A percentile compares a stretch with the other conserved stretches of the same genome.
These are phyloP conservation scores for Oligia strigilis DNA, from an alignment of 2,888 invertebrate species.

Conservation along the genomic window DNA sequence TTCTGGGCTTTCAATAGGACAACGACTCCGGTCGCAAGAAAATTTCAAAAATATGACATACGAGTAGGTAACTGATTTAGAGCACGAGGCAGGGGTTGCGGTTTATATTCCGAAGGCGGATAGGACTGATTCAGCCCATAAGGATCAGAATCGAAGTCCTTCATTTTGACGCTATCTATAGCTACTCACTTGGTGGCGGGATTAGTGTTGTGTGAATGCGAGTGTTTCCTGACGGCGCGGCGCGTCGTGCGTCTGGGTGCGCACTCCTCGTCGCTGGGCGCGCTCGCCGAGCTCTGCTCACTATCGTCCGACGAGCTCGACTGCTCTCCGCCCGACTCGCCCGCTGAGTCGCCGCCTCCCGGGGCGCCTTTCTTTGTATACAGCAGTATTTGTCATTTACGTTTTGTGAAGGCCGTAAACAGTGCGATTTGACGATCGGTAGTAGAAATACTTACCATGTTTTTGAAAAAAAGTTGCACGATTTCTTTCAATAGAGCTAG, in stretches of 20 bases:
- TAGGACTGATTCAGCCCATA: not conserved
- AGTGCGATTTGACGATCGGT: slow-evolving; percentile 4
- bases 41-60: not conserved
- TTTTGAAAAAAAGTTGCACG: not conserved
- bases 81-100: not conserved
- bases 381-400: slow-evolving; percentile 60
- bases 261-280: slow-evolving; percentile 82
- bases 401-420: slow-evolving; percentile 14
- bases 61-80: not conserved
- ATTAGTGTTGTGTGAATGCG: slow-evolving; percentile 59
- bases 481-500: not conserved
- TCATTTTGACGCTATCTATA: not conserved
- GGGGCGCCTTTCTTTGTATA: slow-evolving; percentile 85
- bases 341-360: slow-evolving; percentile 75
- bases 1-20: not conserved
- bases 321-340: slow-evolving; percentile 76
- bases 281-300: slow-evolving; percentile 83
- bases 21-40: not conserved
- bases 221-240: slow-evolving; percentile 55
- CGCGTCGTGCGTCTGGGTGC: slow-evolving; percentile 66
- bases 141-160: not conserved
- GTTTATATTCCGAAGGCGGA: not conserved
- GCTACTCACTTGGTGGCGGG: slow-evolving; percentile 69
- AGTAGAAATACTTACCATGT: not conserved
- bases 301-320: slow-evolving; percentile 79